Evolutionary conservation across 2,888 invertebrate species (phyloP), one percentile per base, ranked within the genome.

Genomic region (Idaea aversata): DNA sequence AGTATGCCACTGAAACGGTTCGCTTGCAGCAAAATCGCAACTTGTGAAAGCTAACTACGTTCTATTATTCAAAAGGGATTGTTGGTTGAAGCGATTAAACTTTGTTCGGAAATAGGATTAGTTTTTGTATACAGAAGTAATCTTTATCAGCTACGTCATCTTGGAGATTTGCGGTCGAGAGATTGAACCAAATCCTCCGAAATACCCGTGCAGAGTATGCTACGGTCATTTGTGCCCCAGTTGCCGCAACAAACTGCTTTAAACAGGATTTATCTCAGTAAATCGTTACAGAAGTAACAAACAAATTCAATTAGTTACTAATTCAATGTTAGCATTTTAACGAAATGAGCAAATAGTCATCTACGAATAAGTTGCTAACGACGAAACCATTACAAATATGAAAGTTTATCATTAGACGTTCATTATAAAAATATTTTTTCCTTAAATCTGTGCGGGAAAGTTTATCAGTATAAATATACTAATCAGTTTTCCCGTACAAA

Each of bases 181-280:
- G 47, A 47, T 47, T 10, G 47, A 47, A 47, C 47, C 13, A 47
- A 47, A 47, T 47, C 47, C 47, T 47, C 13, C 7, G 47, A 47
- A 47, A 47, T 47, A 13, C 13, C 47, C 47, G 47, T 47, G 47
- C 47, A 7, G 47, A 47, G 47, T 13, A 0, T 13, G 47, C 47
- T 47, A 47, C 47, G 10, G 36, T 47, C 5, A 47, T 47, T 63
- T 63, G 57, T 57, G 15, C 38, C 34, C 62, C 34, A 60, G 60
- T 34, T 47, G 13, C 47, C 57, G 77, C 78, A 74, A 75, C 64
- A 63, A 82, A 81, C 84, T 76, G 80, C 79, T 72, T 79, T 65
- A 62, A 77, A 81, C 78, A 73, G 77, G 79, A 78, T 79, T 67
- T 47, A 47, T 47, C 71, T 67, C 68, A 63, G 65, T 59, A 76